Percentiles rank a stretch among this genome's conserved stretches.
Conservation (phyloP, 2,888 invertebrate species). For the Drosophila fulvimacula region DNA sequence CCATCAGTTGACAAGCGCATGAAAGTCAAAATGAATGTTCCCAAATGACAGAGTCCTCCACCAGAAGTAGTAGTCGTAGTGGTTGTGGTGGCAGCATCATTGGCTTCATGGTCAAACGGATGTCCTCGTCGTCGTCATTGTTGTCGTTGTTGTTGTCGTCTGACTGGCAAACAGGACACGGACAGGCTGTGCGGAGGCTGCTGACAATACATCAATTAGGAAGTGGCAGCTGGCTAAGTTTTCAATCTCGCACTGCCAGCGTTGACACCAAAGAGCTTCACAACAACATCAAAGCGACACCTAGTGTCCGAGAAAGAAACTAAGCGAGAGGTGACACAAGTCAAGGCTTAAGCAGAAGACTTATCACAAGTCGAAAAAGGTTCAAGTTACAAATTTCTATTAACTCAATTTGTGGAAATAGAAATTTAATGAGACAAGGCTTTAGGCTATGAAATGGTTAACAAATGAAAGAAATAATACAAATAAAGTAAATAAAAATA, state of each 20-base stretch:
- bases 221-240: constrained; percentile 44
- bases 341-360: neutral
- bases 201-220: constrained; percentile 56
- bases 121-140: constrained; percentile 52
- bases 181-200: constrained; percentile 41
- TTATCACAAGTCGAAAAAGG: constrained; percentile 2
- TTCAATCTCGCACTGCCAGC: constrained; percentile 45
- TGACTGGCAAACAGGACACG: constrained; percentile 55
- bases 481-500: no score
- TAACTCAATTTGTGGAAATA: neutral
- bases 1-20: constrained; percentile 64
- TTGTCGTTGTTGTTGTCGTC: neutral
- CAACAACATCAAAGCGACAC: constrained; percentile 39
- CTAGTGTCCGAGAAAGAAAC: neutral
- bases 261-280: constrained; percentile 35
- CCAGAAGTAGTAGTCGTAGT: neutral
- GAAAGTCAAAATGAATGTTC: constrained; percentile 69
- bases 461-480: neutral
- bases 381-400: neutral
- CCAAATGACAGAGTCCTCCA: constrained; percentile 50
- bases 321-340: neutral
- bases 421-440: neutral
- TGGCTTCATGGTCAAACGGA: constrained; percentile 35
- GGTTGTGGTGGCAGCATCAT: constrained; percentile 5
- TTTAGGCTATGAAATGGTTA: neutral